phyloP scores from a whole-genome alignment of 2,797 vertebrate genomes.

The Acanthurus leucopareius region DNA sequence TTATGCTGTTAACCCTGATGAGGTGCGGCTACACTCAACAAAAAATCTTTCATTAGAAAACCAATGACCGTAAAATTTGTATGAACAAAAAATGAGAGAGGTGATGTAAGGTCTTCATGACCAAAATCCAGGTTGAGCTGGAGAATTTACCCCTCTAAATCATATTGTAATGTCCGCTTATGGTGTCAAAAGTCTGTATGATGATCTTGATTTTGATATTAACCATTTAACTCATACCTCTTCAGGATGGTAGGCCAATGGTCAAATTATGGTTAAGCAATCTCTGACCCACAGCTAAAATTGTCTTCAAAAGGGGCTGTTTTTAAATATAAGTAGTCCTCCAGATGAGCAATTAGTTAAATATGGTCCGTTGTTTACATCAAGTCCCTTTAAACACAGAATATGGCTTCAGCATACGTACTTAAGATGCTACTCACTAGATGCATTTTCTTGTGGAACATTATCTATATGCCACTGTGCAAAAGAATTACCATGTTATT shows the following conservation, averaged over 20 bases:
- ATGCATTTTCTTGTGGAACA: neutral
- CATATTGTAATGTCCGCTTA: no score
- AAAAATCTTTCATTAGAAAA: neutral
- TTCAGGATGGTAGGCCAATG: no score
- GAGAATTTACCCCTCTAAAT: no score
- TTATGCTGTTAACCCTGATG: no score
- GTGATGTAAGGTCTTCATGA: no score
- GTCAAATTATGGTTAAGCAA: neutral
- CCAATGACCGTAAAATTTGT: no score
- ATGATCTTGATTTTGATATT: no score
- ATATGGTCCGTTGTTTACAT: neutral
- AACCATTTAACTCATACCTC: neutral
- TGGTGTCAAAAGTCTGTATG: no score
- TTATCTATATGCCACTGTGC: conserved; percentile 1
- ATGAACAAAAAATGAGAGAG: no score
- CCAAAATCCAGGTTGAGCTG: no score
- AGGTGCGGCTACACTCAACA: neutral
- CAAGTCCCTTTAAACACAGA: neutral
- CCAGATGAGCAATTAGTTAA: neutral
- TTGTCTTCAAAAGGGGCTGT: no score
- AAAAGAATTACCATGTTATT: conserved; percentile 19
- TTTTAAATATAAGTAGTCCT: neutral
- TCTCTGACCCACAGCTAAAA: no score
- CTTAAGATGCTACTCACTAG: neutral
- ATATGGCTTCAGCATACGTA: neutral